phyloP scores from a whole-genome alignment of 2,888 invertebrate species.

The Drosophila meridiana region DNA sequence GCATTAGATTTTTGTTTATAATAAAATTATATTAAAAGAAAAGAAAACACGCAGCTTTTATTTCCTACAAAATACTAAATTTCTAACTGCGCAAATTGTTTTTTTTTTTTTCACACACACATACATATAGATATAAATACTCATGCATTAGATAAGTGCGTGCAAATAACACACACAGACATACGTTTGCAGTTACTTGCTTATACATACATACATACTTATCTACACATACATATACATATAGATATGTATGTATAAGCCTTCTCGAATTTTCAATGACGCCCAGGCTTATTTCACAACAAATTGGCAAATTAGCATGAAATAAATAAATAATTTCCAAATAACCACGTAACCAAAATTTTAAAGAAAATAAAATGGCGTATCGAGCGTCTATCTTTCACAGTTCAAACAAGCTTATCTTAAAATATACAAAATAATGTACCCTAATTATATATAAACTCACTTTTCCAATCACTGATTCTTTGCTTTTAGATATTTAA shows the following conservation, averaged over 20 bases:
- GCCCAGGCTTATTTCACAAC: constrained; percentile 54
- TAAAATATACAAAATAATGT: not conserved
- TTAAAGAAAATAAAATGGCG: constrained; percentile 38
- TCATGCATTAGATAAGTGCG: constrained; percentile 7
- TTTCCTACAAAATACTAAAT: not conserved
- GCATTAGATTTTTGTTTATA: not conserved
- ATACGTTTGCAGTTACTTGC: not conserved
- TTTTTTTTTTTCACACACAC: not conserved
- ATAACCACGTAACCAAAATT: not conserved
- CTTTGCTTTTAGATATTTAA: constrained; percentile 6
- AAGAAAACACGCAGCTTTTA: not conserved
- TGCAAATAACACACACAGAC: not conserved
- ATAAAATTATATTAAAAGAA: not conserved
- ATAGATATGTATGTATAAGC: too few relatives aligned
- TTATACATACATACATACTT: not conserved
- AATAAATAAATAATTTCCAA: not conserved
- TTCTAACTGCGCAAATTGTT: not conserved
- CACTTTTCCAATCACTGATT: constrained; percentile 23
- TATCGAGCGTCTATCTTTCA: not conserved
- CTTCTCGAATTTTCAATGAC: constrained; percentile 53
- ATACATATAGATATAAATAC: not conserved
- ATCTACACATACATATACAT: too few relatives aligned
- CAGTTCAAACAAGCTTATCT: not conserved
- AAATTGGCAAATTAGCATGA: constrained; percentile 10
- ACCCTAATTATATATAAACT: constrained; percentile 16